Conservation (phyloP, 2,113 vertebrate species). For the Tetrax tetrax region DNA sequence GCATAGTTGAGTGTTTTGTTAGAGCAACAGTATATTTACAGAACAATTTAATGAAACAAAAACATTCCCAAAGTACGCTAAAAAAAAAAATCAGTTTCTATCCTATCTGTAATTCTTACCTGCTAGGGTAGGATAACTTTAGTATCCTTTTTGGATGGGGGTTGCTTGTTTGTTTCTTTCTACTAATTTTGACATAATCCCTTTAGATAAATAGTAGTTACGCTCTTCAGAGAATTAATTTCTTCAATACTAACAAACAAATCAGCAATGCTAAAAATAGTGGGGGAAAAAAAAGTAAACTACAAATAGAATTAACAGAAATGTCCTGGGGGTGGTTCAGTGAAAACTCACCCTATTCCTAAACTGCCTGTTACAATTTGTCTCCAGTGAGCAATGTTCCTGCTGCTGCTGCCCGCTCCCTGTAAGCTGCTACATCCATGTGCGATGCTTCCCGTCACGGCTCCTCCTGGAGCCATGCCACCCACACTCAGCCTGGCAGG, state of each 20-base stretch:
- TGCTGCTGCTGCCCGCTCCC: background rate
- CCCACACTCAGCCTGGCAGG: constrained; percentile 34
- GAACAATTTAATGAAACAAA: background rate
- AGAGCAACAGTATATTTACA: background rate
- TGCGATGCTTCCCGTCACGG: background rate
- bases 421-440: constrained; percentile 12
- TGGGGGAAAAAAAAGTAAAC: background rate
- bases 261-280: background rate
- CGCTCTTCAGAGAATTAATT: background rate
- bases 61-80: background rate
- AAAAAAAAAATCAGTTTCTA: background rate
- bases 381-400: constrained; percentile 17
- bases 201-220: background rate
- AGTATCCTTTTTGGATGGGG: background rate
- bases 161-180: background rate
- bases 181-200: background rate
- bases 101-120: background rate
- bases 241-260: background rate
- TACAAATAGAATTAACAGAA: background rate
- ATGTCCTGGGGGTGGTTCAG: background rate
- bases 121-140: background rate
- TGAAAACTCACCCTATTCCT: background rate
- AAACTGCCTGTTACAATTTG: background rate
- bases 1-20: background rate
- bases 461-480: constrained; percentile 31